Evolutionary conservation across 2,797 vertebrate genomes (phyloP), one percentile per base, ranked within the genome.

Genomic region (Sciurus vulgaris): DNA sequence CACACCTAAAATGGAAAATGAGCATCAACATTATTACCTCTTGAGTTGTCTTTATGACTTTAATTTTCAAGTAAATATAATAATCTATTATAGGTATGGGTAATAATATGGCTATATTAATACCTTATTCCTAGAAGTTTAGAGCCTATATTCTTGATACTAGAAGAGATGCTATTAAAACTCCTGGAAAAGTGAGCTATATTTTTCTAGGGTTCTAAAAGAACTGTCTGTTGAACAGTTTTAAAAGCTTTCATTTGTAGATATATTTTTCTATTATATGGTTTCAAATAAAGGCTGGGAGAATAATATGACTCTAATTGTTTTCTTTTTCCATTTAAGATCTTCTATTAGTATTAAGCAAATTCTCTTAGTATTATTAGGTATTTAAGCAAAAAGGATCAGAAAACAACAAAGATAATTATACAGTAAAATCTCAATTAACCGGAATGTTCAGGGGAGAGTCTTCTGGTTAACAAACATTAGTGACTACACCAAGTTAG

Each of bases 1-100:
- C 98, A 97, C 99, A 98, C 54, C 98, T 98, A 91, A 77, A 97
- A 96, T 88, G 56, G 67, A 96, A 94, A 95, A 87, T 17, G 73
- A 56, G 38, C 12, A 88, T 59, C 24, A 85, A 86, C 41, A 70
- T 92, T 77, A 94, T 44, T 92, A 91, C 91, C 17, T 47, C 44
- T 47, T 38, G 54, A 30, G 44, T 69, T 94, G 69, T 56, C 44
- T 76, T 86, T 67, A 81, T 87, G 41, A 78, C 9, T 77, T 92
- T 79, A 95, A 86, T 95, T 91, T 94, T 47, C 56, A 56, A 83
- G 44, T 72, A 95, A 92, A 65, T 26, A 73, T 33, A 91, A 78
- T 74, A 90, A 81, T 44, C 51, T 81, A 87, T 67, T 91, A 85
- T n/a, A 91, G 33, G 70, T 74, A 82, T 82, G 3, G 59, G 15